A percentile compares a stretch with the other conserved stretches of the same genome.
Conservation (phyloP, 23 tunicate species). For the Halocynthia roretzi region DNA sequence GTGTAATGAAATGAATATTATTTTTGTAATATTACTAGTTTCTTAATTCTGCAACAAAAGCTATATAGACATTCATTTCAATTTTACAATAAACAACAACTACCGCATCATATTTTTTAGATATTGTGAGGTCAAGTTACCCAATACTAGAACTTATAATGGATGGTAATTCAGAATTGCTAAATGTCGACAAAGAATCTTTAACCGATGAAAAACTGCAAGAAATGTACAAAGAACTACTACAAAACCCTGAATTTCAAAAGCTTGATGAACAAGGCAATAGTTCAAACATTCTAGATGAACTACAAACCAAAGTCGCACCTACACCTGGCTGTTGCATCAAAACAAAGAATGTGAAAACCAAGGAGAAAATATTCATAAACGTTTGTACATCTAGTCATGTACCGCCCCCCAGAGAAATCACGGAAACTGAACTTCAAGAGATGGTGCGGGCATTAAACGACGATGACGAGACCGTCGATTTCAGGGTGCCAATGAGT, state of each 20-base stretch:
- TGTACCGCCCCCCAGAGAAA: conserved; percentile 59
- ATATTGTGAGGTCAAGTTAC: no score
- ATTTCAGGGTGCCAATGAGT: conserved; percentile 86
- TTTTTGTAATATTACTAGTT: no score
- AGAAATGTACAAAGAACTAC: conserved; percentile 64
- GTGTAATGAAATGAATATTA: no score
- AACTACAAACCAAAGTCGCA: conserved; percentile 40
- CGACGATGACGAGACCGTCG: conserved; percentile 61
- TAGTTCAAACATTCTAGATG: not conserved
- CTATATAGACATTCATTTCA: no score
- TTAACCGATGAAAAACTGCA: conserved; percentile 19
- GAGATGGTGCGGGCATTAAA: conserved; percentile 50
- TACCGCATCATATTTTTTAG: no score
- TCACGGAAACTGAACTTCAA: conserved; percentile 60
- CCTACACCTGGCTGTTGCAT: conserved; percentile 93
- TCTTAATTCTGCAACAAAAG: no score
- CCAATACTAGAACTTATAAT: no score
- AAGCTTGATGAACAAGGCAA: conserved; percentile 1
- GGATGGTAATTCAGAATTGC: no score
- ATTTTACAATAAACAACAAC: no score
- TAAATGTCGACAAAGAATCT: no score
- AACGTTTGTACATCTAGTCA: conserved; percentile 85
- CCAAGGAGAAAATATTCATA: conserved; percentile 72
- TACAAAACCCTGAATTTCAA: conserved; percentile 13
- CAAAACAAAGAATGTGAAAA: conserved; percentile 58